Conservation (phyloP, 2,797 vertebrate genomes). For the Taenioides sp. region DNA sequence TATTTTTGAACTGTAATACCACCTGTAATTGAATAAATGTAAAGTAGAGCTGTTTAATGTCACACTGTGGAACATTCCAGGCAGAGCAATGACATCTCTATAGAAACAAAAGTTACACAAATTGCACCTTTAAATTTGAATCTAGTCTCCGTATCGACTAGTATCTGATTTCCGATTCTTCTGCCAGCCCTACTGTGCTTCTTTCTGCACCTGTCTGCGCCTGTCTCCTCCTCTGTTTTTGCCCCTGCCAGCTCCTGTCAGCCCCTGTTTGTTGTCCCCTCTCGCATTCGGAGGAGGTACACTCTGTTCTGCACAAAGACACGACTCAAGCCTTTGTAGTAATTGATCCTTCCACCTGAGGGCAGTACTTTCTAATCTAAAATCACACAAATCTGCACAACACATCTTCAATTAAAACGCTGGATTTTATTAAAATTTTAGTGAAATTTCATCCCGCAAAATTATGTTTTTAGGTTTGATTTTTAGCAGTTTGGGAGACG, state of each 20-base stretch:
- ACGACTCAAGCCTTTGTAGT: constrained; percentile 74
- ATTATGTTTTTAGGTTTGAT: constrained; percentile 19
- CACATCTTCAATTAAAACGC: constrained; percentile 70
- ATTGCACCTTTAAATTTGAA: too few species aligned
- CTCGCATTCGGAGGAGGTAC: constrained; percentile 35
- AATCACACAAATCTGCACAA: constrained; percentile 69
- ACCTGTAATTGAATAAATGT: too few species aligned
- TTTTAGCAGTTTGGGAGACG: constrained; percentile 41
- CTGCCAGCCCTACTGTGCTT: too few species aligned
- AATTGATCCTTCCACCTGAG: constrained; percentile 81
- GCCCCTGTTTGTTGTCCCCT: constrained; percentile 13
- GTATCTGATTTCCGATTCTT: too few species aligned
- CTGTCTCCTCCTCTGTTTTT: too few species aligned
- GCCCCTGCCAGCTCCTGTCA: background rate
- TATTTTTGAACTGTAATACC: too few species aligned
- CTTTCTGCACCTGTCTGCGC: too few species aligned
- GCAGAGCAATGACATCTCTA: too few species aligned
- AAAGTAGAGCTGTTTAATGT: too few species aligned
- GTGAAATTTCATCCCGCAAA: constrained; percentile 30
- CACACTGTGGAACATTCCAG: too few species aligned
- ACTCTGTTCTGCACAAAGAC: constrained; percentile 60
- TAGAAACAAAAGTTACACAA: too few species aligned
- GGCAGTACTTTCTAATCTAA: constrained; percentile 82
- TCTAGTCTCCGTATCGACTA: too few species aligned
- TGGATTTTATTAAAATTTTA: constrained; percentile 28